Base-by-base conservation (phyloP, 2,113 vertebrate genomes). In the Geothlypis trichas region DNA sequence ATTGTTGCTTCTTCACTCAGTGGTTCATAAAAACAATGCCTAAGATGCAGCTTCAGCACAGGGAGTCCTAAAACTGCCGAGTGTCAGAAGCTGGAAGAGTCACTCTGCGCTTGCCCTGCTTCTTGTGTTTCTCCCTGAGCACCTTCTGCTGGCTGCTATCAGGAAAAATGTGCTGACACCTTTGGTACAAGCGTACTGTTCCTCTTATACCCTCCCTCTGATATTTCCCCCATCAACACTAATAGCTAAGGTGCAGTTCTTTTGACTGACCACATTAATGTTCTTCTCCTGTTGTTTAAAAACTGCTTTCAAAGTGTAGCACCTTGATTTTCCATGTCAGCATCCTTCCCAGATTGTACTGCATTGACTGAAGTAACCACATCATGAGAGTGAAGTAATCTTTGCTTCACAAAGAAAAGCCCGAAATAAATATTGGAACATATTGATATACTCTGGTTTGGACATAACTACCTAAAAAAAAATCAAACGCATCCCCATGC, bases 21-120 rank as follows among this genome's bases (percentile, higher is more conserved):
- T 87, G 94, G 94, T 97, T 95, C 96, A 89, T 68, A 91, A 90
- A 95, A 96, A 96, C 96, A 97, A 92, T 96, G 86, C 76, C 87
- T 84, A 81, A 97, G 91, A 96, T 96, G 96, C 65, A 97, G 57
- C 77, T 96, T 89, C 96, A 92, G 91, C 94, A 95, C 86, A 91
- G 96, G 79, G 92, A 95, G 91, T 95, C 94, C 46, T 69, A 84
- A 91, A 95, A 95, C 76, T 96, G 93, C 83, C 52, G 68, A 86
- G 90, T 87, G 73, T 89, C 80, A 93, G 91, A 92, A 92, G 76
- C 59, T 87, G 83, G 61, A 88, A n/a, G 42, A 87, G 59, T 72
- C 68, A 44, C n/a, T 78, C 76, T 35, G 18, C 66, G 42, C 30
- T 93, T 77, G 30, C 17, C 30, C 68, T 71, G 52, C 22, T 92